phyloP scores from a whole-genome alignment of 1,140 invertebrate genomes.

The Hyphantria cunea region DNA sequence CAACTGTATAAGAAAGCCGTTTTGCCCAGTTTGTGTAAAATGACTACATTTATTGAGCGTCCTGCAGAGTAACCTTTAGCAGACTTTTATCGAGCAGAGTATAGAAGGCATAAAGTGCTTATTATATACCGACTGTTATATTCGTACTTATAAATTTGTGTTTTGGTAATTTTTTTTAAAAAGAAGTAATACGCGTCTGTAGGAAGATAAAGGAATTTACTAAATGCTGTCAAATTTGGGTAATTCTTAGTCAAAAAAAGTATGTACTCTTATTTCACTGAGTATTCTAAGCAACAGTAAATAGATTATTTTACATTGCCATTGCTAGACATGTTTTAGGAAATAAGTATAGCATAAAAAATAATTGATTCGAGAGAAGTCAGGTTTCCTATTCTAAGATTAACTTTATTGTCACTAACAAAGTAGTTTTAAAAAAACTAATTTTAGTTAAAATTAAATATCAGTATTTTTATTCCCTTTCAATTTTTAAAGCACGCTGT shows the following conservation, averaged over 20 bases:
- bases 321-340: not conserved
- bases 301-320: not conserved
- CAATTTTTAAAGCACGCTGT: too few species aligned
- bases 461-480: too few species aligned
- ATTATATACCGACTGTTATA: constrained; percentile 5
- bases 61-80: constrained; percentile 26
- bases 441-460: too few species aligned
- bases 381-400: too few species aligned
- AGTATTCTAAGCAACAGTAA: not conserved
- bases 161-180: too few species aligned
- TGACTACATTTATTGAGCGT: constrained; percentile 18
- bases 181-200: too few species aligned
- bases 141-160: not conserved
- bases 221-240: not conserved
- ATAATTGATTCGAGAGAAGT: not conserved
- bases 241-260: too few species aligned
- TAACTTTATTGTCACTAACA: too few species aligned
- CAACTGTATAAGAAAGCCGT: constrained; percentile 9
- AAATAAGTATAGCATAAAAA: not conserved
- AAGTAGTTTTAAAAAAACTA: too few species aligned
- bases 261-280: too few species aligned
- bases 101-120: constrained; percentile 5
- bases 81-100: constrained; percentile 7
- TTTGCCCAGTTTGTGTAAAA: constrained; percentile 26
- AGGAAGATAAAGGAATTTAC: not conserved